A percentile compares a stretch with the other conserved stretches of the same genome.
phyloP scores from a whole-genome alignment of 2,888 invertebrate genomes.

The Parasteatoda lunata region DNA sequence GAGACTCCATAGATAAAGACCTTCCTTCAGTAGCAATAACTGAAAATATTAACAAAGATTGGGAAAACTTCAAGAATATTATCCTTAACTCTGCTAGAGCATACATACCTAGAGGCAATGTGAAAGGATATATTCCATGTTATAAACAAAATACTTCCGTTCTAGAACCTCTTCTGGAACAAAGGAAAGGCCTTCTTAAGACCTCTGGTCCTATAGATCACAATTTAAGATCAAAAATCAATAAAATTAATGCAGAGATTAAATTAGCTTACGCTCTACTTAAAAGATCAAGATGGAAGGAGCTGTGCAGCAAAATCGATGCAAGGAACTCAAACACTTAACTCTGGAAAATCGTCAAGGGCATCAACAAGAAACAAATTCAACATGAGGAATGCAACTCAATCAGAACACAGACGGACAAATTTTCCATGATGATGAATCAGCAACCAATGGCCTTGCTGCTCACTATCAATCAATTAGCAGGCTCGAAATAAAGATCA shows the following conservation, averaged over 20 bases:
- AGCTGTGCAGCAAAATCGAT: neutral
- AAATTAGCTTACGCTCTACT: neutral
- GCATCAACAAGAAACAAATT: neutral
- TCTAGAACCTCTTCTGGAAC: neutral
- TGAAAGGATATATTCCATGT: too few species aligned
- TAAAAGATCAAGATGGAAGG: constrained; percentile 1
- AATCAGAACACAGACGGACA: neutral
- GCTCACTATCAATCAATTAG: neutral
- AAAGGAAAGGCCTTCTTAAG: neutral
- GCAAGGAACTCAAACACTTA: neutral
- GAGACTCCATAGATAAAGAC: too few species aligned
- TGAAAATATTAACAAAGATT: too few species aligned
- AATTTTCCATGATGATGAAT: neutral
- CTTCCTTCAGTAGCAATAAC: too few species aligned
- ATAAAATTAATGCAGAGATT: constrained; percentile 8
- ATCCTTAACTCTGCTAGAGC: too few species aligned
- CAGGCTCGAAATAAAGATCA: neutral
- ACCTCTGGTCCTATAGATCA: neutral
- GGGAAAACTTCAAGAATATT: too few species aligned
- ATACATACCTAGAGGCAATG: too few species aligned
- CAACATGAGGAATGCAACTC: neutral
- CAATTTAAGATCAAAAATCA: neutral
- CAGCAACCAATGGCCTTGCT: neutral
- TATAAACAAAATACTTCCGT: neutral
- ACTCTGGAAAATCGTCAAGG: constrained; percentile 3